Evolutionary conservation across 2,113 vertebrate species (phyloP).

Genomic region (Lepisosteus osseus): DNA sequence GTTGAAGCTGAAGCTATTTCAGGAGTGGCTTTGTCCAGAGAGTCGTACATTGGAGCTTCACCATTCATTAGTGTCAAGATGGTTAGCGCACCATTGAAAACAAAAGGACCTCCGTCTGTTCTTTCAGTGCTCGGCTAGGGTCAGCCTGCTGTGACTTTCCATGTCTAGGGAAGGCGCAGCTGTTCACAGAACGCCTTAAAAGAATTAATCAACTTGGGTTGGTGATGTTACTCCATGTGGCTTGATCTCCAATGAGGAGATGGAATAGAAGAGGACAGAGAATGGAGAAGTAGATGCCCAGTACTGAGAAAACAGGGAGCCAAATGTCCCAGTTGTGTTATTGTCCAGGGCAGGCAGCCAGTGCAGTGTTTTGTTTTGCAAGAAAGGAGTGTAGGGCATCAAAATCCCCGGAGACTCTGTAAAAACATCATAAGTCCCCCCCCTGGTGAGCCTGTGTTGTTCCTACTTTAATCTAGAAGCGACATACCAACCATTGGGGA

Average conservation of each 20-base stretch:
- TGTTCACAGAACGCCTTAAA: constrained; percentile 24
- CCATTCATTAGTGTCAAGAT: neutral
- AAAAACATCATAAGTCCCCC: constrained; percentile 48
- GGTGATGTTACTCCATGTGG: constrained; percentile 22
- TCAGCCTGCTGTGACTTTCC: neutral
- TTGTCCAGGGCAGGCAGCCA: constrained; percentile 44
- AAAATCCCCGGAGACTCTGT: constrained; percentile 60
- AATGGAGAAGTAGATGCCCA: constrained; percentile 54
- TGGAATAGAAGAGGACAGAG: constrained; percentile 50
- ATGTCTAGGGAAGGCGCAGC: neutral
- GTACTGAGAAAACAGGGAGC: constrained; percentile 15
- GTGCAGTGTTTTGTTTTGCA: constrained; percentile 63
- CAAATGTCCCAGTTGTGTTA: constrained; percentile 39
- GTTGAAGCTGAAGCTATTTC: too few relatives aligned
- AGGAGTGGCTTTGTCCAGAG: too few relatives aligned
- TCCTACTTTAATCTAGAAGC: constrained; percentile 22
- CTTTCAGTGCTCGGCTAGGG: neutral
- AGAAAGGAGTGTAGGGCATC: constrained; percentile 47
- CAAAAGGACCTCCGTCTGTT: neutral
- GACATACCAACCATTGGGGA: constrained; percentile 42
- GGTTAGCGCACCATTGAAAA: too few relatives aligned
- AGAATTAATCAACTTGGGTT: constrained; percentile 36
- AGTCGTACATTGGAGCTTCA: neutral
- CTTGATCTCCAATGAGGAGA: constrained; percentile 53
- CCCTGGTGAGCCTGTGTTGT: constrained; percentile 37